Base-by-base conservation (phyloP, 2,888 invertebrate species). In the Nematopogon swammerdamellus region DNA sequence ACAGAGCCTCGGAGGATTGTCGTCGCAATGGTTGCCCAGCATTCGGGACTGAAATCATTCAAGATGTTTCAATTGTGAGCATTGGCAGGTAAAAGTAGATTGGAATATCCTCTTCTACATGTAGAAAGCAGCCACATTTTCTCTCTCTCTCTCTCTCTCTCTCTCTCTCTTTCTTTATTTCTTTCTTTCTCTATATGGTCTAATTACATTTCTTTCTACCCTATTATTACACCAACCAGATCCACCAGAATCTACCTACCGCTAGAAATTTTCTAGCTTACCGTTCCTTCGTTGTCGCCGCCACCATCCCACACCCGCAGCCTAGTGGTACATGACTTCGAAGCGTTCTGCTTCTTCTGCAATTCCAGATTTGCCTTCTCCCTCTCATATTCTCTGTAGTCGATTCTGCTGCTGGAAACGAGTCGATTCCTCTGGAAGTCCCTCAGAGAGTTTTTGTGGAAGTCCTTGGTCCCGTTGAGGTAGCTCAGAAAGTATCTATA, bases 281-380 rank as follows among this genome's bases (percentile, higher is more conserved):
- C 36, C 36, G 36, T 14, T 36, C 36, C 36, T 14, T 73, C 70
- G 53, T 73, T 80, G 42, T 72, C 80, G 48, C 81, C 81, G 55
- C 83, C 83, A 49, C 88, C 89, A 67, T 90, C 90, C 87, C 88
- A 88, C 60, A 91, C 85, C 54, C 87, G 82, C 53, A 91, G 70
- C 58, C 87, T 82, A 25, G 88, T 89, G 30, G 87, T 85, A 69
- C 90, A 91, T 4, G 60, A 29, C 48, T 51, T n/a, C 44, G 36
- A 25, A 14, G 20, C 18, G 20, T 19, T 42, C 29, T 14, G 43
- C 45, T 18, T 46, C 36, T 36, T 36, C 36, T 36, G 11, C 11
- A 8, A 14, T 14, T 36, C 36, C 36, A 36, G 14, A 36, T 36
- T 8, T 6, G 25, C 25, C 14, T 44, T 49, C 49, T 49, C 52